phyloP scores from a whole-genome alignment of 2,797 vertebrate genomes.

The Ptychadena robeensis region DNA sequence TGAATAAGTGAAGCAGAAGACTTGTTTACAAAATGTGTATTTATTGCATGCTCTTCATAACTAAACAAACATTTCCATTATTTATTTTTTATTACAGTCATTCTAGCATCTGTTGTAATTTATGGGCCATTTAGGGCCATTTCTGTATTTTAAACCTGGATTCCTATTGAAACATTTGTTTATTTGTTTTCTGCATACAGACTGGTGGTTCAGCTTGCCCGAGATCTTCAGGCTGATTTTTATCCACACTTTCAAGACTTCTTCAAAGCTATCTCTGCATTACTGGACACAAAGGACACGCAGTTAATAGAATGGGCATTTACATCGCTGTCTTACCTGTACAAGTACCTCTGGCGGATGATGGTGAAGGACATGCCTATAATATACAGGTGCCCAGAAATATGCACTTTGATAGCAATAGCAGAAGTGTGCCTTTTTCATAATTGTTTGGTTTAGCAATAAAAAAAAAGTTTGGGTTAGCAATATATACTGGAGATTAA shows the following conservation, averaged over 20 bases:
- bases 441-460: no score
- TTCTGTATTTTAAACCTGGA: no score
- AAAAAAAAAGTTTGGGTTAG: no score
- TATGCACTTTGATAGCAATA: no score
- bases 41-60: no score
- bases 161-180: not conserved
- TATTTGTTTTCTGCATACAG: conserved; percentile 71
- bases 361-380: conserved; percentile 94
- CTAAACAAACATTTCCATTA: no score
- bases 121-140: no score
- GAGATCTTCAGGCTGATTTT: conserved; percentile 95
- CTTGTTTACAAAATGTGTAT: no score
- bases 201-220: conserved; percentile 92
- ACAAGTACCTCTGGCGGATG: conserved; percentile 94
- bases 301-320: conserved; percentile 94
- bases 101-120: no score
- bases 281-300: conserved; percentile 92
- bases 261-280: conserved; percentile 84
- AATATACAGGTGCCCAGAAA: conserved; percentile 87
- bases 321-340: conserved; percentile 93
- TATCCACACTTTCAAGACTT: conserved; percentile 95
- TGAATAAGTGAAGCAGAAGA: no score
- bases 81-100: no score
- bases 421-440: not conserved
- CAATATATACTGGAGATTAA: no score